phyloP scores from a whole-genome alignment of 1,140 invertebrate species.

The Dendrolimus kikuchii region DNA sequence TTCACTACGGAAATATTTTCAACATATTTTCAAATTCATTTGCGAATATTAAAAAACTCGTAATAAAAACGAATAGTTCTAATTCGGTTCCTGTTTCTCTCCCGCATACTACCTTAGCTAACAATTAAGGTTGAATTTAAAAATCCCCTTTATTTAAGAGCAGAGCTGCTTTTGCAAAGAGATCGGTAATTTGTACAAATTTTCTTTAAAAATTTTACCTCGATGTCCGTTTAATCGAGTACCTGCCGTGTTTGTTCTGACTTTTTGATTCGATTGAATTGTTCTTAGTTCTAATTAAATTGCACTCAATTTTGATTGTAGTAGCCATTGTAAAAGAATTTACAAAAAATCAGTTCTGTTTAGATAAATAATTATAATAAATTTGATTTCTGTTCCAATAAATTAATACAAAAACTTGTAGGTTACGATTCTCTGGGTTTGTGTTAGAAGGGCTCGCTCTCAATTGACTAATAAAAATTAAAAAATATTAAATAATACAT shows the following conservation, averaged over 20 bases:
- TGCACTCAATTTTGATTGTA: conserved; percentile 33
- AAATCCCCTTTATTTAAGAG: conserved; percentile 51
- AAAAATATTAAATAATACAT: no score
- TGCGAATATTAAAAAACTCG: background rate
- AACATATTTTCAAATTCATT: no score
- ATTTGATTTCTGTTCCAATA: no score
- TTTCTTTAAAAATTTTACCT: conserved; percentile 54
- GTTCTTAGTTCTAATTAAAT: conserved; percentile 44
- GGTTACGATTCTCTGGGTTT: no score
- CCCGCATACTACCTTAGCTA: conserved; percentile 23
- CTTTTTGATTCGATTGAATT: conserved; percentile 48
- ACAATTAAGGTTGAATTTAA: conserved; percentile 65
- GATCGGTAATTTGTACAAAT: conserved; percentile 65
- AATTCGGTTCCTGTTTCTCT: conserved; percentile 18
- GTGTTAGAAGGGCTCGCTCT: no score
- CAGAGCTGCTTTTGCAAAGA: conserved; percentile 16
- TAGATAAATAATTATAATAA: no score
- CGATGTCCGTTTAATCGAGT: conserved; percentile 63
- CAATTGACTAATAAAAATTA: no score
- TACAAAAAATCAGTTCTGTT: no score
- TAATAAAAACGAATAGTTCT: background rate
- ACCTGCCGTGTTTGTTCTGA: conserved; percentile 54
- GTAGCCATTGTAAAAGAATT: conserved; percentile 11
- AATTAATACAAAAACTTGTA: no score
- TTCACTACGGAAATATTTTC: no score